Evolutionary conservation across 2,888 invertebrate genomes (phyloP), one percentile per base, ranked within the genome.

Genomic region (Shargacucullia verbasci): DNA sequence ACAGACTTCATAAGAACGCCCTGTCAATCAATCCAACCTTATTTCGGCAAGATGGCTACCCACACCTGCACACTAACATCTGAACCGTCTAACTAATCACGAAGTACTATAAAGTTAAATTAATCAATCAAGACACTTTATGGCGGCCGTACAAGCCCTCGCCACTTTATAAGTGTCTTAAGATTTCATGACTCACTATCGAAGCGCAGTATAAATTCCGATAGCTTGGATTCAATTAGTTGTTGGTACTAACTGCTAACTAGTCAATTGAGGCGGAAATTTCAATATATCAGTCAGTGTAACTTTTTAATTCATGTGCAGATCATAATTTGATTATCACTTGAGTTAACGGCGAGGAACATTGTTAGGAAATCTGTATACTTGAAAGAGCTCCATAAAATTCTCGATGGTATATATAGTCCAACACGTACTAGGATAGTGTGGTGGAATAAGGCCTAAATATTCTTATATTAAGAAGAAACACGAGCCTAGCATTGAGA

Each of bases 111-210:
- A 73, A 73, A 73, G 38, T 73, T 72, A 70, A 76, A 76, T 73
- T 73, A 73, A 73, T 73, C 76, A 73, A 73, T 70, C 73, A 63
- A 57, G 56, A 31, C 49, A 59, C 40, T 73, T 73, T 73, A 73
- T 66, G 49, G 57, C 62, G 37, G 38, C 41, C 41, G 53, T 57
- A 65, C 55, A 62, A 55, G 53, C 64, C 64, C 63, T 56, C 65
- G 38, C 68, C 59, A 63, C 70, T 62, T 57, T 76, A 69, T 62
- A 69, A 76, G 66, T 66, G 66, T 58, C 53, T 54, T 52, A 49
- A 72, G 61, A 76, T 73, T 73, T 73, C 62, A 75, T 73, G 75
- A 49, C 73, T 59, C 48, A 65, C 66, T 72, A 73, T 76, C 69
- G 54, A 56, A 65, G 63, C 13, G 54, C 52, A 50, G 60, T 58